Evolutionary conservation across 2,888 invertebrate genomes (phyloP).

Genomic region (Ypsolopha scabrella): DNA sequence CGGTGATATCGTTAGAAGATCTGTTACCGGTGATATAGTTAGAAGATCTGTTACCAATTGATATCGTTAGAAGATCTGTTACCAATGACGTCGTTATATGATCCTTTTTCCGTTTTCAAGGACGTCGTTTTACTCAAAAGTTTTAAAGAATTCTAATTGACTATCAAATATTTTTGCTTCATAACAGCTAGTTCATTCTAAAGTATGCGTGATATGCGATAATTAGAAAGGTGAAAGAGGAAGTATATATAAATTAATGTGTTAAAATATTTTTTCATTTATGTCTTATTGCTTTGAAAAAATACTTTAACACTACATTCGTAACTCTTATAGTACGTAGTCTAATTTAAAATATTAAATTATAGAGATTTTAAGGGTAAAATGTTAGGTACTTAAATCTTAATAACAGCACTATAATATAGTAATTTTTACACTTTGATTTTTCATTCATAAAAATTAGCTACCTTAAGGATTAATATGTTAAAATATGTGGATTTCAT

Average conservation of each 20-base stretch:
- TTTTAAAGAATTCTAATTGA: constrained; percentile 34
- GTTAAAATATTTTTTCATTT: constrained; percentile 27
- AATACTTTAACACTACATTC: constrained; percentile 13
- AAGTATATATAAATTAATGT: constrained; percentile 17
- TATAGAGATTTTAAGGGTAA: constrained; percentile 12
- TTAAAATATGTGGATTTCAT: background rate
- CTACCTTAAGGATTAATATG: constrained; percentile 5
- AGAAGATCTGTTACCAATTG: too few relatives aligned
- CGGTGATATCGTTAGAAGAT: too few relatives aligned
- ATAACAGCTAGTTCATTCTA: constrained; percentile 34
- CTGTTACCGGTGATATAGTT: too few relatives aligned
- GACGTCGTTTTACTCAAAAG: background rate
- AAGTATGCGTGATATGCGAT: constrained; percentile 55
- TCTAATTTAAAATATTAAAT: constrained; percentile 10
- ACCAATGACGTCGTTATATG: too few relatives aligned
- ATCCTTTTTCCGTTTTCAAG: too few relatives aligned
- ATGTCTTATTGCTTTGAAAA: constrained; percentile 6
- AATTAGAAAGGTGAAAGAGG: constrained; percentile 48
- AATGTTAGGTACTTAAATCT: constrained; percentile 8
- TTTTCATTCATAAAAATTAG: constrained; percentile 4
- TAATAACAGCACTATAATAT: constrained; percentile 7
- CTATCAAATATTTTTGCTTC: constrained; percentile 24
- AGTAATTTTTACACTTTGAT: constrained; percentile 8
- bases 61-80: too few relatives aligned
- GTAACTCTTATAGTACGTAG: constrained; percentile 9